Conservation (phyloP, 2,797 vertebrate species). For the Orientallactaga sibirica region DNA sequence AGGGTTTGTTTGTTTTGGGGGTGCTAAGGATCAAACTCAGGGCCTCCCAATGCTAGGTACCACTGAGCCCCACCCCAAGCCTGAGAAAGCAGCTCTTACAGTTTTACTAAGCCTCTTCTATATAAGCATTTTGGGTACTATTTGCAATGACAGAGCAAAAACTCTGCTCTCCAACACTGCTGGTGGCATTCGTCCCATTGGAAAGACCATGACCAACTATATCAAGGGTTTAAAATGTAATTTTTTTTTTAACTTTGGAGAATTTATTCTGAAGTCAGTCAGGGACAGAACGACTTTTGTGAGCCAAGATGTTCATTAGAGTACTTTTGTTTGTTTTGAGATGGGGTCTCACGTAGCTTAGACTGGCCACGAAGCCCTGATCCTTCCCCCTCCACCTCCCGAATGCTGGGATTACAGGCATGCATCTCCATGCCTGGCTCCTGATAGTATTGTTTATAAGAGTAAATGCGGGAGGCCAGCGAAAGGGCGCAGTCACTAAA, state of each 20-base stretch:
- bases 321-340: too few species aligned
- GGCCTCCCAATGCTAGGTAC: not conserved
- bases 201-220: not conserved
- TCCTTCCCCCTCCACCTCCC: too few species aligned
- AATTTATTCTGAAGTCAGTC: constrained; percentile 2
- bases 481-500: too few species aligned
- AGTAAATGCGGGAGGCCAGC: not conserved
- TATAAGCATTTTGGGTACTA: not conserved
- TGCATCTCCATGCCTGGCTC: too few species aligned
- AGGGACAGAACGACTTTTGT: not conserved
- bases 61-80: not conserved
- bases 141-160: not conserved
- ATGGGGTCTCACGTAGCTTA: too few species aligned
- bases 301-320: not conserved
- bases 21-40: too few species aligned
- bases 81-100: not conserved
- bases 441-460: not conserved
- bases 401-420: too few species aligned
- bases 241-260: not conserved
- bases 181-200: not conserved
- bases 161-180: too few species aligned
- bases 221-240: too few species aligned
- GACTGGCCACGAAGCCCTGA: too few species aligned
- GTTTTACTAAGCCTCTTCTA: not conserved
- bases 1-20: too few species aligned